phyloP scores from a whole-genome alignment of 1,140 invertebrate genomes.

The Drosophila parvula region DNA sequence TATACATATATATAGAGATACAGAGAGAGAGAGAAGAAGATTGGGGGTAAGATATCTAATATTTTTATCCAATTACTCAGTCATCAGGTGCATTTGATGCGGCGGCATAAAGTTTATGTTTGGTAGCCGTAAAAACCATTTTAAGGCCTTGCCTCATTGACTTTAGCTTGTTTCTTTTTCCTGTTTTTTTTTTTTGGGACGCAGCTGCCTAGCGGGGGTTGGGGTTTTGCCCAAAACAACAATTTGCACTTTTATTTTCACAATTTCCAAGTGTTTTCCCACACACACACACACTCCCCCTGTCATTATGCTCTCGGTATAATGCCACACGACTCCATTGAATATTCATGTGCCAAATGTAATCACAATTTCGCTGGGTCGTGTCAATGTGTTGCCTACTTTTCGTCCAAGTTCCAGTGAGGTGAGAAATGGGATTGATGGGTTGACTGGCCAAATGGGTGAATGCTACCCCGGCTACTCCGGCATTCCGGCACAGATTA shows the following conservation, averaged over 20 bases:
- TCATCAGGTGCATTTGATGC: conserved; percentile 35
- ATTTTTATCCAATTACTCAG: conserved; percentile 13
- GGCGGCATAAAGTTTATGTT: conserved; percentile 14
- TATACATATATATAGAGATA: conserved; percentile 41
- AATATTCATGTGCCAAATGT: conserved; percentile 67
- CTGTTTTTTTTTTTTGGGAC: neutral
- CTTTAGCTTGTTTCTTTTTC: neutral
- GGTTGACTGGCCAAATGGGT: conserved; percentile 12
- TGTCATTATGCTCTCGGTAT: conserved; percentile 2
- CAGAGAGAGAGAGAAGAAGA: too few species aligned
- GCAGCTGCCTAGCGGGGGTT: conserved; percentile 7
- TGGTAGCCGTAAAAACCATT: conserved; percentile 7
- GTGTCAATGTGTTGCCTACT: conserved; percentile 1
- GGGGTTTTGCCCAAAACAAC: too few species aligned
- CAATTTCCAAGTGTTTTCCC: conserved; percentile 14
- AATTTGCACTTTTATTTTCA: conserved; percentile 32
- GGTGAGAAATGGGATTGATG: conserved; percentile 1
- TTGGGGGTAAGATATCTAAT: neutral
- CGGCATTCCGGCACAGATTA: conserved; percentile 26
- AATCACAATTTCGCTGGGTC: conserved; percentile 29
- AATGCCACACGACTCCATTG: conserved; percentile 32
- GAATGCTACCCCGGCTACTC: neutral
- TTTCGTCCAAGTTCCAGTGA: neutral
- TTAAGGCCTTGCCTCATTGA: conserved; percentile 27
- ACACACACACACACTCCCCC: neutral